Evolutionary conservation across 2,113 vertebrate species (phyloP).

Genomic region (Macrotus californicus): DNA sequence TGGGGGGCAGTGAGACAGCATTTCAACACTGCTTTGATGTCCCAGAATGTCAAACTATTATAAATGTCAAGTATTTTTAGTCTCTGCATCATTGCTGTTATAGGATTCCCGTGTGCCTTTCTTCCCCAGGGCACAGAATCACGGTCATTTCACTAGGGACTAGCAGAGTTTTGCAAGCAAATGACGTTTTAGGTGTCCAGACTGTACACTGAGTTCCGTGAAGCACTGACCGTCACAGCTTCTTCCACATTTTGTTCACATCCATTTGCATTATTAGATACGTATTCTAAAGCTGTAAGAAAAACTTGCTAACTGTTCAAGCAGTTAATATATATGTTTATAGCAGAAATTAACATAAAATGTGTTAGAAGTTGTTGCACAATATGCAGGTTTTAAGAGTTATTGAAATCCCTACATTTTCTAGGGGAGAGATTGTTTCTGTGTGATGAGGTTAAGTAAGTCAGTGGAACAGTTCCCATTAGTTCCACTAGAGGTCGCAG

Average conservation of each 20-base stretch:
- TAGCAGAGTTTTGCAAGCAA: background rate
- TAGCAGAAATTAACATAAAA: background rate
- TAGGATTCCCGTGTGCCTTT: background rate
- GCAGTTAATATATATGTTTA: background rate
- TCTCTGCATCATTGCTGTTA: background rate
- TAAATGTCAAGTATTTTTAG: constrained; percentile 66
- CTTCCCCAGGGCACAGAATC: background rate
- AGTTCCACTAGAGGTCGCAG: constrained; percentile 59
- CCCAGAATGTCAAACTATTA: background rate
- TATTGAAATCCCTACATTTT: background rate
- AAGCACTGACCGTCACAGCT: background rate
- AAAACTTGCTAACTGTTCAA: background rate
- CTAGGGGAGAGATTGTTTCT: background rate
- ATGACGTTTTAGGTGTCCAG: background rate
- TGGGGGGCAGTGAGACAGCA: background rate
- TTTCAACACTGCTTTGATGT: background rate
- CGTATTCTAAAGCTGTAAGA: background rate
- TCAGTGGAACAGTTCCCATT: background rate
- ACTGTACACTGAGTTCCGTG: background rate
- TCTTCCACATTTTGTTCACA: background rate
- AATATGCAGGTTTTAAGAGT: background rate
- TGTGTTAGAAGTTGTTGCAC: background rate
- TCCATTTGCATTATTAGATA: background rate
- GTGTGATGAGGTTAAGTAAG: background rate
- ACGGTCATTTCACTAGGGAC: constrained; percentile 41